phyloP scores from a whole-genome alignment of 2,113 vertebrate genomes.

The Cebus imitator region DNA sequence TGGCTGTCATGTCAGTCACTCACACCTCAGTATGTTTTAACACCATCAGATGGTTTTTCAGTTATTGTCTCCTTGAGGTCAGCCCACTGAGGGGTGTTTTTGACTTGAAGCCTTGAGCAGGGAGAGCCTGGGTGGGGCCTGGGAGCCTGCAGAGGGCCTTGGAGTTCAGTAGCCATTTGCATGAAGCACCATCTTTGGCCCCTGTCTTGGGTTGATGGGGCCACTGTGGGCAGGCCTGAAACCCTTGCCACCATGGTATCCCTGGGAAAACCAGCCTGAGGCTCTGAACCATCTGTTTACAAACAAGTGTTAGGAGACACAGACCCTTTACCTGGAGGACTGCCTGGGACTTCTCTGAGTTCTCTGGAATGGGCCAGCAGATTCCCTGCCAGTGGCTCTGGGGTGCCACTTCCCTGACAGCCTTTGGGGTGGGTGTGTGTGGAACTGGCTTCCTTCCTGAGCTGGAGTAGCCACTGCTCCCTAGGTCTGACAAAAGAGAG shows the following conservation, averaged over 20 bases:
- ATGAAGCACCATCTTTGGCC: too few species aligned
- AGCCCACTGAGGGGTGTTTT: neutral
- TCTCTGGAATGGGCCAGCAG: neutral
- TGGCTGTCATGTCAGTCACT: neutral
- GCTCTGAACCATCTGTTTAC: neutral
- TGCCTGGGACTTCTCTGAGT: neutral
- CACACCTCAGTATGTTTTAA: conserved; percentile 2
- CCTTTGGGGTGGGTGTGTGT: neutral
- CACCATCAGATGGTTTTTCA: neutral
- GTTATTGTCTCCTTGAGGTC: neutral
- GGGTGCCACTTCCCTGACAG: neutral
- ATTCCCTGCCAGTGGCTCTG: neutral
- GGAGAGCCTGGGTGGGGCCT: neutral
- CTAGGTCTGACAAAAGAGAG: neutral
- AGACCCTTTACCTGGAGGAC: neutral
- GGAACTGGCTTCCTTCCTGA: neutral
- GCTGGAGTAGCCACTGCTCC: neutral
- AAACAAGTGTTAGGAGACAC: neutral
- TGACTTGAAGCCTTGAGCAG: neutral
- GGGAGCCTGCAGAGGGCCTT: neutral
- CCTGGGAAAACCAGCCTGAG: neutral
- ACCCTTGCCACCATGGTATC: neutral
- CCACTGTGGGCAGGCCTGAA: neutral
- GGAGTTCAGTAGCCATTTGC: neutral
- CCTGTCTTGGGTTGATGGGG: neutral